Evolutionary conservation across 2,113 vertebrate species (phyloP).

Genomic region (Antechinus stuartii): DNA sequence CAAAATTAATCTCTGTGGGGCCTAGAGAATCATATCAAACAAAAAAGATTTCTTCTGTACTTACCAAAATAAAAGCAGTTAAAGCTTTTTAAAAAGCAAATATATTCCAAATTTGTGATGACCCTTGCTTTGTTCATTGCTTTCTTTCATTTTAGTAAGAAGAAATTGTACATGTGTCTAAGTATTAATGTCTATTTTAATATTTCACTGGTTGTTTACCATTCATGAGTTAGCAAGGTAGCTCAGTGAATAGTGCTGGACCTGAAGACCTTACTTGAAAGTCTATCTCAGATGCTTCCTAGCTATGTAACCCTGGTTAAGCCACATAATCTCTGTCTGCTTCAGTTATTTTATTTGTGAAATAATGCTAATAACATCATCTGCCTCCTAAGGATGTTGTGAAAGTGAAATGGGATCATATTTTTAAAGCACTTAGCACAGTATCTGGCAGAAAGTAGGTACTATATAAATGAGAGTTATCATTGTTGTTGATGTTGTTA

Average conservation of each 20-base stretch:
- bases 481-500: neutral
- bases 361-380: neutral
- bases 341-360: too few species aligned
- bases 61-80: neutral
- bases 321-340: neutral
- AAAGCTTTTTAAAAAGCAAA: neutral
- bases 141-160: neutral
- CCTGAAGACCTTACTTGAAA: neutral
- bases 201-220: neutral
- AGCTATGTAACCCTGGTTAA: neutral
- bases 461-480: neutral
- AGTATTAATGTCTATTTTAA: neutral
- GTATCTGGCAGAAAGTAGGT: neutral
- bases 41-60: neutral
- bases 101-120: neutral
- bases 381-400: neutral
- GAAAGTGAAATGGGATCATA: neutral
- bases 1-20: conserved; percentile 17
- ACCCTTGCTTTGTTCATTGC: neutral
- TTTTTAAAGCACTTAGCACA: neutral
- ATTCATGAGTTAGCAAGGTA: neutral
- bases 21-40: neutral
- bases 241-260: neutral
- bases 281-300: neutral
- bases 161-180: neutral